These are phyloP conservation scores for Zeugodacus cucurbitae DNA, from an alignment of 1,140 invertebrate species.

Conservation along the genomic window DNA sequence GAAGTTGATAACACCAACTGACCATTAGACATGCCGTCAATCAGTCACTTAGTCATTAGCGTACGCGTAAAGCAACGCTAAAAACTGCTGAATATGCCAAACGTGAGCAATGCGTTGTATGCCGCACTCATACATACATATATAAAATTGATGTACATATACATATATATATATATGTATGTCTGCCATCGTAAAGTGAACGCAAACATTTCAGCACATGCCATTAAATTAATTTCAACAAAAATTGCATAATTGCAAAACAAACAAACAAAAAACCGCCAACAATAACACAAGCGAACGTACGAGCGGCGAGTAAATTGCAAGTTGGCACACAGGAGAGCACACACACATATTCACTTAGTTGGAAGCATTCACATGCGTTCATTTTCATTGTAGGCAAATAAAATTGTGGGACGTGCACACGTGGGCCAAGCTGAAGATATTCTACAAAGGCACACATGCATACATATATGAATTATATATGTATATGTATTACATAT, in stretches of 20 bases:
- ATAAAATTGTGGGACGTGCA: not conserved
- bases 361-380: not conserved
- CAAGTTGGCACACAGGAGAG: not conserved
- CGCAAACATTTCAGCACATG: constrained; percentile 33
- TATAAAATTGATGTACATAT: too few relatives aligned
- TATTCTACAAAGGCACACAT: not conserved
- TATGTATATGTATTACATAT: not conserved
- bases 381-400: not conserved
- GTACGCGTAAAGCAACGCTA: not conserved
- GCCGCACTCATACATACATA: too few relatives aligned
- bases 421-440: not conserved
- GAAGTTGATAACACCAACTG: constrained; percentile 23
- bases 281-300: not conserved
- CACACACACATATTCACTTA: not conserved
- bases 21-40: constrained; percentile 29
- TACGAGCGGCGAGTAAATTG: not conserved
- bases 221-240: constrained; percentile 37
- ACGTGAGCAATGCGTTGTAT: not conserved
- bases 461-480: not conserved
- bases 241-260: constrained; percentile 37
- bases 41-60: constrained; percentile 20
- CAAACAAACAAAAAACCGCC: not conserved
- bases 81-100: constrained; percentile 17
- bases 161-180: not conserved
- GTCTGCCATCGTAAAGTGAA: not conserved